Evolutionary conservation across 2,113 vertebrate genomes (phyloP), one percentile per base, ranked within the genome.

Genomic region (Trinectes maculatus): DNA sequence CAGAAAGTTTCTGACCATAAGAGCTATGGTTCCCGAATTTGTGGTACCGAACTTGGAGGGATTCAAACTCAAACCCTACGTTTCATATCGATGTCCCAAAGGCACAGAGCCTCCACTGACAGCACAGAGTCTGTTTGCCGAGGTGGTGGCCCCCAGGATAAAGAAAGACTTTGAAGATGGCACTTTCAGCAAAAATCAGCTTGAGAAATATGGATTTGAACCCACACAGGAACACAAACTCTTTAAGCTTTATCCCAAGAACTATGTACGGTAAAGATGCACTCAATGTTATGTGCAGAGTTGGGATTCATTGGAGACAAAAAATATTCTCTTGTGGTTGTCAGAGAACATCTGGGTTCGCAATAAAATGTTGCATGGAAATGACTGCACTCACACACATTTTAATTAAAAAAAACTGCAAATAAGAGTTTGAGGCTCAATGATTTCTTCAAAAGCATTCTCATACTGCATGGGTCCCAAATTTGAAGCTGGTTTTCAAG

Each of bases 171-270:
- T 95, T 44, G 87, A 92, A 42, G 89, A 86, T 0, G 96, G 95
- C 0, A 59, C 65, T 0, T 96, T 96, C 29, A 91, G 87, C 60
- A 87, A 85, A 13, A 57, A 64, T 0, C 71, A 85, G 8, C 89
- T 99, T 87, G 80, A 96, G 46, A 96, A 95, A 77, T 99, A 99
- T 3, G 96, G 98, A 58, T 96, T 96, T 40, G 94, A 98, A 60
- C 90, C 93, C 12, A 92, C 88, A 0, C 96, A 99, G 83, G 93
- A 97, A 0, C 94, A 93, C 16, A 98, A 95, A 72, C 93, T 98
- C 37, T 97, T 98, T 85, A 92, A 94, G 82, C 89, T 99, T 22
- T 95, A 94, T 82, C 97, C 98, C 47, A 98, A 95, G 85, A 98
- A 98, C 89, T 97, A 92, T 39, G 88, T 91, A 54, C 94, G 94